phyloP scores from a whole-genome alignment of 2,797 vertebrate genomes.

The Harpagifer antarcticus region DNA sequence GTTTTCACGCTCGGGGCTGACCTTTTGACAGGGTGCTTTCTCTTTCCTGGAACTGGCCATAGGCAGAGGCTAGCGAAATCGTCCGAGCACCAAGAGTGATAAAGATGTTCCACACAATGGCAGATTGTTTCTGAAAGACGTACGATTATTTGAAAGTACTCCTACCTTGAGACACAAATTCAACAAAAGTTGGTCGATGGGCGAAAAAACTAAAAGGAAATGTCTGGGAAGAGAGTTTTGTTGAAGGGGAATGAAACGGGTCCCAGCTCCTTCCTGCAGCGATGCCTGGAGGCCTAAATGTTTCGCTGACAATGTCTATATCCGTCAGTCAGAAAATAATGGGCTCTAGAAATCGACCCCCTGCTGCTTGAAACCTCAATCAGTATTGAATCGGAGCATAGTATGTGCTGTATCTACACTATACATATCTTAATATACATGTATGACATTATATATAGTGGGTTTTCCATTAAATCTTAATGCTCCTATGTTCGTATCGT shows the following conservation, averaged over 20 bases:
- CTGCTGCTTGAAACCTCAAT: conserved; percentile 66
- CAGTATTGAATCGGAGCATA: conserved; percentile 40
- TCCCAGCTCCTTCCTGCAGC: conserved; percentile 70
- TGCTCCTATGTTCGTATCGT: conserved; percentile 2
- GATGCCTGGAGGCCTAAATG: conserved; percentile 75
- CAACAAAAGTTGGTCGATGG: conserved; percentile 52
- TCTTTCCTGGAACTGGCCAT: conserved; percentile 64
- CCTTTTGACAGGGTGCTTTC: conserved; percentile 69
- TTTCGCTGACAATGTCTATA: conserved; percentile 78
- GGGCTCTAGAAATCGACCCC: conserved; percentile 74
- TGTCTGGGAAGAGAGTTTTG: conserved; percentile 48
- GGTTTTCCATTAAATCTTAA: conserved; percentile 14
- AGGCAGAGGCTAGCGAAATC: conserved; percentile 55
- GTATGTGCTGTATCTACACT: conserved; percentile 14
- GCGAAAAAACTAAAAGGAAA: conserved; percentile 3
- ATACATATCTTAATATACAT: too few relatives aligned
- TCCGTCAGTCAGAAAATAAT: conserved; percentile 78
- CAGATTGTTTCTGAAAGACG: conserved; percentile 52
- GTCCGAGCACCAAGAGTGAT: conserved; percentile 51
- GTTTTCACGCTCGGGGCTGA: conserved; percentile 65
- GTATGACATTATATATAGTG: too few relatives aligned
- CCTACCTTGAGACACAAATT: conserved; percentile 54
- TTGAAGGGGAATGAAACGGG: conserved; percentile 71
- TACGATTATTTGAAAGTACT: conserved; percentile 61
- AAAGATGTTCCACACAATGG: conserved; percentile 59